Evolutionary conservation across 2,888 invertebrate species (phyloP).

Genomic region (Anthrax anthrax): DNA sequence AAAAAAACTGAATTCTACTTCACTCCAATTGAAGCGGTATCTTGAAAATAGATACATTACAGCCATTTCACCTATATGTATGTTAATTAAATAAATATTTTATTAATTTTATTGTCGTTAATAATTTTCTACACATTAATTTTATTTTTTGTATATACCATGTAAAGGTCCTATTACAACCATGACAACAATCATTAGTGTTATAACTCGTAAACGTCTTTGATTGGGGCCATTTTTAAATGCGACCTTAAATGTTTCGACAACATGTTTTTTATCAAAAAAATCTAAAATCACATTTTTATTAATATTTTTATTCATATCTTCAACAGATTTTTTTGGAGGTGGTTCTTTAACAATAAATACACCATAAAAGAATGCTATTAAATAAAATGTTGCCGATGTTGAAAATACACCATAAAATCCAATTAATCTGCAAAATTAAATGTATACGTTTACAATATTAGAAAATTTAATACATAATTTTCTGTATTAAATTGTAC

Average conservation of each 20-base stretch:
- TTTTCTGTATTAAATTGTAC: too few relatives aligned
- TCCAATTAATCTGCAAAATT: slow-evolving; percentile 49
- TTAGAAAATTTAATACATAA: too few relatives aligned
- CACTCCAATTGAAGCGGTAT: slow-evolving; percentile 76
- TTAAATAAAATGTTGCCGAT: slow-evolving; percentile 56
- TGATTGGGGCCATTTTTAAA: slow-evolving; percentile 66
- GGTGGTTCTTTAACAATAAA: slow-evolving; percentile 52
- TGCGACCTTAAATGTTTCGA: slow-evolving; percentile 63
- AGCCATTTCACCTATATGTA: slow-evolving; percentile 64
- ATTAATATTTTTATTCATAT: slow-evolving; percentile 17
- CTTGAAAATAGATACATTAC: slow-evolving; percentile 72
- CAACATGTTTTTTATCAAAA: slow-evolving; percentile 61
- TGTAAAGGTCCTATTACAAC: slow-evolving; percentile 76
- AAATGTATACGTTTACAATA: too few relatives aligned
- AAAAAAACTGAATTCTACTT: slow-evolving; percentile 73
- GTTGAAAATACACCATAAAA: slow-evolving; percentile 71
- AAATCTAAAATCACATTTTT: slow-evolving; percentile 40
- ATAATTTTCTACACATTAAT: too few relatives aligned
- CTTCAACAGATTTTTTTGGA: slow-evolving; percentile 19
- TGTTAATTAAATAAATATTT: too few relatives aligned
- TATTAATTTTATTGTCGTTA: too few relatives aligned
- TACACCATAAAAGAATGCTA: slow-evolving; percentile 61
- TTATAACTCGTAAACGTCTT: slow-evolving; percentile 54
- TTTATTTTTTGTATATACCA: slow-evolving; percentile 54
- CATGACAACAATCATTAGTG: slow-evolving; percentile 67